phyloP scores from a whole-genome alignment of 1,140 invertebrate species.

The Ceratitis capitata region DNA sequence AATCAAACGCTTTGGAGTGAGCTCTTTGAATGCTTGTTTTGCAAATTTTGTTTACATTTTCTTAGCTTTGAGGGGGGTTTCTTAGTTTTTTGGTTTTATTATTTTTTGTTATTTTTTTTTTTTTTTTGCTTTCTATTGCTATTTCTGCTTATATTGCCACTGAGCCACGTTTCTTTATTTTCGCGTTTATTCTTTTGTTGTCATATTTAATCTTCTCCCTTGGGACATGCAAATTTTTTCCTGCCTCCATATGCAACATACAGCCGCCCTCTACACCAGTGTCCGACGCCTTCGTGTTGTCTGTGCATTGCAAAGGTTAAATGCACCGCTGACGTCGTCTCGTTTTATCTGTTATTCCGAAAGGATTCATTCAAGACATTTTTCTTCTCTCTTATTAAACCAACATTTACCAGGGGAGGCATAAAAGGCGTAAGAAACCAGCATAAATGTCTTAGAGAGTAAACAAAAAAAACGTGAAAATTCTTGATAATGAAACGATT shows the following conservation, averaged over 20 bases:
- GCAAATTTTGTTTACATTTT: slow-evolving; percentile 57
- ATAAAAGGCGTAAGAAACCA: not conserved
- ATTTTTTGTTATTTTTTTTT: slow-evolving; percentile 51
- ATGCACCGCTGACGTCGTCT: not conserved
- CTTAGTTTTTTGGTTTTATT: slow-evolving; percentile 45
- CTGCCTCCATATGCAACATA: not conserved
- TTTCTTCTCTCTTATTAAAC: slow-evolving; percentile 61
- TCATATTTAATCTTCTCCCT: slow-evolving; percentile 63
- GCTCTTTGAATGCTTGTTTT: not conserved
- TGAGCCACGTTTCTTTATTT: not conserved
- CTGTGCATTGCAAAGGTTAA: slow-evolving; percentile 38
- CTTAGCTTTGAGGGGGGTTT: slow-evolving; percentile 35
- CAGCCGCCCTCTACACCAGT: not conserved
- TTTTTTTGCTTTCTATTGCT: slow-evolving; percentile 54
- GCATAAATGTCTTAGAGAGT: not conserved
- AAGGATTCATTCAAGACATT: slow-evolving; percentile 59
- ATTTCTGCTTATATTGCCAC: not conserved
- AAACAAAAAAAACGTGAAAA: not conserved
- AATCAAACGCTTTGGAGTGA: slow-evolving; percentile 44
- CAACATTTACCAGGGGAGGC: slow-evolving; percentile 53
- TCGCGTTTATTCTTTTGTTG: slow-evolving; percentile 44
- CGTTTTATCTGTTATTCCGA: slow-evolving; percentile 59
- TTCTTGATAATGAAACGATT: slow-evolving; percentile 59
- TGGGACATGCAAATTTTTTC: slow-evolving; percentile 63
- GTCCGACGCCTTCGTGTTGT: not conserved